Evolutionary conservation across 2,888 invertebrate species (phyloP).

Genomic region (Andrena hattorfiana): DNA sequence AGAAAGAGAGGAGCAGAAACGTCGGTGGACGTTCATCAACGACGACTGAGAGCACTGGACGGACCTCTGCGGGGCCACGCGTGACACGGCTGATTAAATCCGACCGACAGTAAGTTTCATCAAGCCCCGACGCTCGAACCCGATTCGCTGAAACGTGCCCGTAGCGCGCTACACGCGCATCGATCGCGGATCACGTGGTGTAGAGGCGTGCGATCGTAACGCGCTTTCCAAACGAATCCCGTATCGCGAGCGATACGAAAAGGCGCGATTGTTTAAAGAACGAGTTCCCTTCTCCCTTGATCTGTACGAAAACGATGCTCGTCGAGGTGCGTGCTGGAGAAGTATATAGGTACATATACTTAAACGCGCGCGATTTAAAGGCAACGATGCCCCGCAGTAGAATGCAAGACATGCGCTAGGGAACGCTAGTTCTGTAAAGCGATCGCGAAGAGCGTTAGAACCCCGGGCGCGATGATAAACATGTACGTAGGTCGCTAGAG

Average conservation of each 20-base stretch:
- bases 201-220: conserved; percentile 3
- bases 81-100: conserved; percentile 37
- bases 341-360: no score
- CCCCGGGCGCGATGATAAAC: neutral
- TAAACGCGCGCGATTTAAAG: no score
- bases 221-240: neutral
- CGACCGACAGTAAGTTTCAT: conserved; percentile 56
- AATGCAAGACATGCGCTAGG: neutral
- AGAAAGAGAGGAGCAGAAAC: neutral
- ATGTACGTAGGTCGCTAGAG: neutral
- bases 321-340: neutral
- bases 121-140: conserved; percentile 21
- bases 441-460: neutral
- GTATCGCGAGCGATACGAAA: neutral
- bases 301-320: neutral
- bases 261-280: neutral
- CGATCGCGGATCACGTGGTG: conserved; percentile 45
- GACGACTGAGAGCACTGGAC: neutral
- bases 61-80: conserved; percentile 37
- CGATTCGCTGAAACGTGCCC: conserved; percentile 29
- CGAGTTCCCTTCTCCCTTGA: neutral
- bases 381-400: no score
- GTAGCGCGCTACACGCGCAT: conserved; percentile 18
- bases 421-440: neutral
- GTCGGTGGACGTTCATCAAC: neutral